Evolutionary conservation across 2,113 vertebrate genomes (phyloP).

Genomic region (Epinephelus fuscoguttatus): DNA sequence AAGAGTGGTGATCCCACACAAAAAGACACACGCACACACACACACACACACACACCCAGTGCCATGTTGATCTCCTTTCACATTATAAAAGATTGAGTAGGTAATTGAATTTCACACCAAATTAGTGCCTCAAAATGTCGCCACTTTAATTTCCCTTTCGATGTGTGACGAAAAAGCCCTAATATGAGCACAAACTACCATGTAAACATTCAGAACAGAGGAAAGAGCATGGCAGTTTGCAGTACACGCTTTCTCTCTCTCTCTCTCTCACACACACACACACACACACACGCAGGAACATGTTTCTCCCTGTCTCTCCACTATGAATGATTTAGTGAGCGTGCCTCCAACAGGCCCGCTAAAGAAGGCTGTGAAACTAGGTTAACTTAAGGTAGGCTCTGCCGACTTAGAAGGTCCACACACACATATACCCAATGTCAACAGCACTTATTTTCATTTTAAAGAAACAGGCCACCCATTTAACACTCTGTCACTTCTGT

Average conservation of each 20-base stretch:
- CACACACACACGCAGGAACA: conserved; percentile 46
- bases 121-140: conserved; percentile 23
- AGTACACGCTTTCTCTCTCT: conserved; percentile 12
- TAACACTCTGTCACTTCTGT: conserved; percentile 30
- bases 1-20: conserved; percentile 10
- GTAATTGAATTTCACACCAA: conserved; percentile 54
- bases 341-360: conserved; percentile 67
- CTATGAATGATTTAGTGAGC: conserved; percentile 81
- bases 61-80: conserved; percentile 31
- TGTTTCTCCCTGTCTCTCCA: conserved; percentile 70
- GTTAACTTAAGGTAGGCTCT: conserved; percentile 75
- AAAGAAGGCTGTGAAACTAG: conserved; percentile 71
- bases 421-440: conserved; percentile 28
- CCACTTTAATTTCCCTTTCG: conserved; percentile 20
- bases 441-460: conserved; percentile 50
- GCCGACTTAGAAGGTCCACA: conserved; percentile 49
- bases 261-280: not conserved
- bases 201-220: conserved; percentile 49
- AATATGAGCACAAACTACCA: conserved; percentile 17
- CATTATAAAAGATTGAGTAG: conserved; percentile 47
- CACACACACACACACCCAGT: conserved; percentile 1
- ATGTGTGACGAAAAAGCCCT: conserved; percentile 17
- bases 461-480: conserved; percentile 35
- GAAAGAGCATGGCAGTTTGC: conserved; percentile 29
- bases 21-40: not conserved